phyloP scores from a whole-genome alignment of 2,888 invertebrate species.

The Sinotaia quadrata region DNA sequence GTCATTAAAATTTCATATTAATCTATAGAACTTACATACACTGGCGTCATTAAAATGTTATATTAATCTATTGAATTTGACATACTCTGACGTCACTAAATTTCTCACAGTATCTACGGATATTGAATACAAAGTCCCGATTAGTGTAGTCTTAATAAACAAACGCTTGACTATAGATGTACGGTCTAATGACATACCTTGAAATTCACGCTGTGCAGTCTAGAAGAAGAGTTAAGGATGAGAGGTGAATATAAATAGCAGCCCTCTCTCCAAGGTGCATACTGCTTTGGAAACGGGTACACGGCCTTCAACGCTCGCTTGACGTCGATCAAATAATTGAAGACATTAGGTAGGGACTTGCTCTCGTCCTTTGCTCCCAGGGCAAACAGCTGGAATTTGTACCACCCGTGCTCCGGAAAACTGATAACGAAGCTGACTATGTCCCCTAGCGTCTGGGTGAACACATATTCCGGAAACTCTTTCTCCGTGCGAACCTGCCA shows the following conservation, averaged over 20 bases:
- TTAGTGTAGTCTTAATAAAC: too few species aligned
- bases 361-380: slow-evolving; percentile 58
- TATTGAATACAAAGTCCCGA: too few species aligned
- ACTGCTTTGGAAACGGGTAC: slow-evolving; percentile 66
- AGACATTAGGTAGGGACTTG: slow-evolving; percentile 66
- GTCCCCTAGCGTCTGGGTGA: slow-evolving; percentile 57
- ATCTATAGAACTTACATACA: too few species aligned
- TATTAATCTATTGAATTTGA: too few species aligned
- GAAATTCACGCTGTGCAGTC: slow-evolving; percentile 48
- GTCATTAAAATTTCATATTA: too few species aligned
- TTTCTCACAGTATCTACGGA: too few species aligned
- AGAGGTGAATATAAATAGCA: slow-evolving; percentile 61
- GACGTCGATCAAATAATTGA: slow-evolving; percentile 64
- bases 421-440: slow-evolving; percentile 42
- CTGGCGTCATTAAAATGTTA: too few species aligned
- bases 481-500: slow-evolving; percentile 36
- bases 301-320: slow-evolving; percentile 43
- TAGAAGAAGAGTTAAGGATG: slow-evolving; percentile 49
- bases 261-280: slow-evolving; percentile 69
- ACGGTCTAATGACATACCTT: too few species aligned
- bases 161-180: too few species aligned
- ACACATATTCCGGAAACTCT: slow-evolving; percentile 54
- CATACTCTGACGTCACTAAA: too few species aligned
- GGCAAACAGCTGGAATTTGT: slow-evolving; percentile 66
- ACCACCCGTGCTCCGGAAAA: slow-evolving; percentile 60